These are phyloP conservation scores for Drosophila macrospina DNA, from an alignment of 2,888 invertebrate genomes.

Conservation along the genomic window DNA sequence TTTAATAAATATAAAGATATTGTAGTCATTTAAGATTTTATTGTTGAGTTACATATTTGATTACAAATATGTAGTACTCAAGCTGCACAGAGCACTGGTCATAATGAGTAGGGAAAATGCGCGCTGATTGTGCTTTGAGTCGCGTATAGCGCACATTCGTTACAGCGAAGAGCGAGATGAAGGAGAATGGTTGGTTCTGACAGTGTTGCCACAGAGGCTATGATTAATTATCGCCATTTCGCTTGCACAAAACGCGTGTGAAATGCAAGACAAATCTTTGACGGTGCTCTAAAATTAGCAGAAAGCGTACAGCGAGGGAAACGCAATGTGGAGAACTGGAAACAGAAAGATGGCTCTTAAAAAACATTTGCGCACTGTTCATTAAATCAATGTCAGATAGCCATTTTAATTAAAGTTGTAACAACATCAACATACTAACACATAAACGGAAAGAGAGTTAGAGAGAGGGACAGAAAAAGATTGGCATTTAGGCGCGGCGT, in stretches of 20 bases:
- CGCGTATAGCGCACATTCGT: not conserved
- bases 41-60: not conserved
- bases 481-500: constrained; percentile 55
- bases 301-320: constrained; percentile 1
- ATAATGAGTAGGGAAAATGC: constrained; percentile 59
- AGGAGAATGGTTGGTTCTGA: constrained; percentile 18
- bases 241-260: constrained; percentile 52
- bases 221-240: constrained; percentile 75
- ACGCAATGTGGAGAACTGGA: not conserved
- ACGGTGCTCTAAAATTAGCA: constrained; percentile 60
- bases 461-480: constrained; percentile 1
- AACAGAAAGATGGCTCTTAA: constrained; percentile 11
- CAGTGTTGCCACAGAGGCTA: constrained; percentile 59
- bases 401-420: constrained; percentile 69
- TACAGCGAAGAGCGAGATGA: not conserved
- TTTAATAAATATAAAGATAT: not conserved
- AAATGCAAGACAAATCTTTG: constrained; percentile 61
- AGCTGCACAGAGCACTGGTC: constrained; percentile 27
- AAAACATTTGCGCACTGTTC: constrained; percentile 45
- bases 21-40: not conserved
- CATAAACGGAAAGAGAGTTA: not conserved
- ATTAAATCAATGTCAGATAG: constrained; percentile 21
- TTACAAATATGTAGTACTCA: not conserved
- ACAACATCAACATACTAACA: constrained; percentile 13
- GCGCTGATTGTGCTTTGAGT: constrained; percentile 36